phyloP scores from a whole-genome alignment of 2,888 invertebrate species.

The Drosophila fulvimacula region DNA sequence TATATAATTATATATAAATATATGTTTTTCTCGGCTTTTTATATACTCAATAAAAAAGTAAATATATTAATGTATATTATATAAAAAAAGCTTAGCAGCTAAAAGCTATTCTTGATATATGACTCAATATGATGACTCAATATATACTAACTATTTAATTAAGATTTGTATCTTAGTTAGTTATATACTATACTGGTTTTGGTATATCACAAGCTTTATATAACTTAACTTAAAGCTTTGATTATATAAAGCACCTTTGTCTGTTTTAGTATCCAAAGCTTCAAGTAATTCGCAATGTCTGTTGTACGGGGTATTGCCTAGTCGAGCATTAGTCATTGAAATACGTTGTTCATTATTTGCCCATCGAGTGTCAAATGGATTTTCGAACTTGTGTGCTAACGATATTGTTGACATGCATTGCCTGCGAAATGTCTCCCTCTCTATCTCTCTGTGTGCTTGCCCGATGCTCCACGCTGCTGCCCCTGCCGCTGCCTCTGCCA shows the following conservation, averaged over 20 bases:
- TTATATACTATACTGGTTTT: neutral
- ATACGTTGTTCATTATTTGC: constrained; percentile 48
- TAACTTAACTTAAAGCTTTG: neutral
- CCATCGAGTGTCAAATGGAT: constrained; percentile 65
- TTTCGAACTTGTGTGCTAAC: constrained; percentile 61
- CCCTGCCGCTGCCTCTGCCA: neutral
- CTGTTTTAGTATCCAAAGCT: neutral
- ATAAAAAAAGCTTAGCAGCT: neutral
- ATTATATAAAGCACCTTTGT: neutral
- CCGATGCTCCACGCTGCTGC: neutral
- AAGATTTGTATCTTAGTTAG: neutral
- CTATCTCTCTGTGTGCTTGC: constrained; percentile 1
- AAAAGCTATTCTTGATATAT: neutral
- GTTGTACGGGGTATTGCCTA: constrained; percentile 9
- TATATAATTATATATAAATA: neutral
- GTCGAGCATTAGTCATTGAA: constrained; percentile 7
- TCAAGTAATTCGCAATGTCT: neutral
- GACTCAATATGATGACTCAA: too few species aligned
- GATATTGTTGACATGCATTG: constrained; percentile 53
- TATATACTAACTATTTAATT: neutral
- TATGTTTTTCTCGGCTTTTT: neutral
- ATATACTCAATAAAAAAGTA: neutral
- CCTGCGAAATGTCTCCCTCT: neutral
- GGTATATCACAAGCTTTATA: neutral
- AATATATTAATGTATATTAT: too few species aligned